These are phyloP conservation scores for Danio kyathit DNA, from an alignment of 2,797 vertebrate genomes.

Conservation along the genomic window DNA sequence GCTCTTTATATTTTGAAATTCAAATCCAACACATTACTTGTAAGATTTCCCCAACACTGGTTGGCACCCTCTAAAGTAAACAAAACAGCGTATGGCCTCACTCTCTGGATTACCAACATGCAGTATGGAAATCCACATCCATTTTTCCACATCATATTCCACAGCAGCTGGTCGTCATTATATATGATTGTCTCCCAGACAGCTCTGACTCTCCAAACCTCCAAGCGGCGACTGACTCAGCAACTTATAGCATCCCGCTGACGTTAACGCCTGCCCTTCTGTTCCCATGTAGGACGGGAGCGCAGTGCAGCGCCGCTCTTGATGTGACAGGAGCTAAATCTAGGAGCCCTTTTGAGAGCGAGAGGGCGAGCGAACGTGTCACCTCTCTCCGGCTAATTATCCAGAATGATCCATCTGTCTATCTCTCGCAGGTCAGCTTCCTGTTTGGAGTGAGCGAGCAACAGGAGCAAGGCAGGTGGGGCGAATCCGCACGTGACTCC, in stretches of 20 bases:
- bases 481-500: slow-evolving; percentile 66
- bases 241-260: background rate
- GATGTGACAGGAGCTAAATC: slow-evolving; percentile 35
- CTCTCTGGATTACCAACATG: no score
- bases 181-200: slow-evolving; percentile 12
- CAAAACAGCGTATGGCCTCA: no score
- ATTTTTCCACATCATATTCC: slow-evolving; percentile 24
- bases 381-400: slow-evolving; percentile 61
- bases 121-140: no score
- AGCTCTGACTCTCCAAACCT: background rate
- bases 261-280: background rate
- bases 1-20: no score
- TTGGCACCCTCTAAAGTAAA: no score
- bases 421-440: slow-evolving; percentile 65
- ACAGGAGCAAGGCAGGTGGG: slow-evolving; percentile 57
- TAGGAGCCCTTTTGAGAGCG: slow-evolving; percentile 32
- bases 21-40: no score
- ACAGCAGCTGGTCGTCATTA: slow-evolving; percentile 4
- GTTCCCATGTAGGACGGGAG: slow-evolving; percentile 6
- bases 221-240: slow-evolving; percentile 2
- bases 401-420: slow-evolving; percentile 64
- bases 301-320: background rate
- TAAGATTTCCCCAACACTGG: no score
- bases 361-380: slow-evolving; percentile 44
- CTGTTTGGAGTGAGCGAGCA: slow-evolving; percentile 62